These are phyloP conservation scores for Dreissena polymorpha DNA, from an alignment of 1,140 invertebrate species.

Conservation along the genomic window DNA sequence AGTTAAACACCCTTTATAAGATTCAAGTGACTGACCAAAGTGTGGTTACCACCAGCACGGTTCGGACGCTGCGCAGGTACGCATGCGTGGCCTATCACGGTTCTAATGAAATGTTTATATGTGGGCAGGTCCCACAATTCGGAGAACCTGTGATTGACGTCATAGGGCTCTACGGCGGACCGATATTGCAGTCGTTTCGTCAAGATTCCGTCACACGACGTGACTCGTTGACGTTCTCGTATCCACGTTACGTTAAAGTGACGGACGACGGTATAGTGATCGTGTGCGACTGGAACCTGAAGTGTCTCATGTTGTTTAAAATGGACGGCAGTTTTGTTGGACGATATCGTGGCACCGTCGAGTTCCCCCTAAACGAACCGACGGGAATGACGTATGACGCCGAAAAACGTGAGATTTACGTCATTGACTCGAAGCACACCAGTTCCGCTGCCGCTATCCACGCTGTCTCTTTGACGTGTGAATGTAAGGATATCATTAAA, in stretches of 20 bases:
- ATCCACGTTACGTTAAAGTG: constrained; percentile 46
- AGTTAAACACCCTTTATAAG: constrained; percentile 39
- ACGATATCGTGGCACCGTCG: constrained; percentile 32
- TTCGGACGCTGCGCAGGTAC: constrained; percentile 30
- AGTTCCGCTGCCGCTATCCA: constrained; percentile 29
- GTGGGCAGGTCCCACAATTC: constrained; percentile 52
- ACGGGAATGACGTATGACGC: constrained; percentile 29
- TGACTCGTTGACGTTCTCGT: constrained; percentile 21
- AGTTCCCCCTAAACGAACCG: constrained; percentile 43
- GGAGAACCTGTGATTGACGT: constrained; percentile 47
- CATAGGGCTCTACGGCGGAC: constrained; percentile 21
- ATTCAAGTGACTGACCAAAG: constrained; percentile 22
- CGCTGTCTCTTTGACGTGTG: constrained; percentile 6
- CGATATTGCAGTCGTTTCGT: constrained; percentile 33
- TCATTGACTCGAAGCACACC: constrained; percentile 44
- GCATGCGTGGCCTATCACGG: constrained; percentile 25
- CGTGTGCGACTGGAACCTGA: constrained; percentile 52
- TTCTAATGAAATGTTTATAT: constrained; percentile 22
- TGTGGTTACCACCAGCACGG: constrained; percentile 23
- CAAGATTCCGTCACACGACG: not conserved
- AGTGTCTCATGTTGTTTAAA: constrained; percentile 46
- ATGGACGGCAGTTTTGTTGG: constrained; percentile 28
- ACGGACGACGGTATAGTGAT: constrained; percentile 27
- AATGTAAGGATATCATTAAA: constrained; percentile 31
- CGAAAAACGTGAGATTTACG: constrained; percentile 18